Conservation (phyloP, 2,888 invertebrate genomes). For the Gnatocerus cornutus region DNA sequence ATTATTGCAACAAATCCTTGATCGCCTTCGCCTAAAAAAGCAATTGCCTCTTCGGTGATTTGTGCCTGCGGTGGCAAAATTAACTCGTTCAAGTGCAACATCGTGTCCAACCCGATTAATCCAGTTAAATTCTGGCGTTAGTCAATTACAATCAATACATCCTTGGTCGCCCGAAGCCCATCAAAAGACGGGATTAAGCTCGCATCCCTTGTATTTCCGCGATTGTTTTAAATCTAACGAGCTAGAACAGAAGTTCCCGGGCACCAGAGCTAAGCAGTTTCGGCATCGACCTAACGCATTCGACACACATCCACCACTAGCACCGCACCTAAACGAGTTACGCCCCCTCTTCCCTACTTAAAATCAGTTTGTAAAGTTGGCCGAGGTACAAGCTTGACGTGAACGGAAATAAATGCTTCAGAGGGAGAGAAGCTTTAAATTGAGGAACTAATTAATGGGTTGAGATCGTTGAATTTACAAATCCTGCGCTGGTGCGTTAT, state of each 20-base stretch:
- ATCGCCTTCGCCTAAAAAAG: not conserved
- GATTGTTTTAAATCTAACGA: constrained; percentile 42
- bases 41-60: constrained; percentile 10
- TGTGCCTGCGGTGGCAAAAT: constrained; percentile 19
- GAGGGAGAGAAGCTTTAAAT: constrained; percentile 40
- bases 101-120: constrained; percentile 24
- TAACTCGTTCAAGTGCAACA: constrained; percentile 4
- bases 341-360: constrained; percentile 39
- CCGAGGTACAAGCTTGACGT: constrained; percentile 37
- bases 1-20: too few species aligned
- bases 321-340: constrained; percentile 43
- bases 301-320: constrained; percentile 34
- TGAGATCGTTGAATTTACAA: constrained; percentile 43
- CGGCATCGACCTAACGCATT: constrained; percentile 18
- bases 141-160: constrained; percentile 37
- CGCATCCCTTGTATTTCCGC: constrained; percentile 33
- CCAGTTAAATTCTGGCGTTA: constrained; percentile 29
- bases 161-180: constrained; percentile 10
- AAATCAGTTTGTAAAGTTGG: constrained; percentile 47
- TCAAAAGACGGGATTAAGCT: constrained; percentile 28
- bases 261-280: constrained; percentile 6
- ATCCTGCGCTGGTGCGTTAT: constrained; percentile 40
- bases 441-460: constrained; percentile 46
- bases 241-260: constrained; percentile 28
- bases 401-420: constrained; percentile 46